These are phyloP conservation scores for Eristalis tenax DNA, from an alignment of 2,888 invertebrate species.

Conservation along the genomic window DNA sequence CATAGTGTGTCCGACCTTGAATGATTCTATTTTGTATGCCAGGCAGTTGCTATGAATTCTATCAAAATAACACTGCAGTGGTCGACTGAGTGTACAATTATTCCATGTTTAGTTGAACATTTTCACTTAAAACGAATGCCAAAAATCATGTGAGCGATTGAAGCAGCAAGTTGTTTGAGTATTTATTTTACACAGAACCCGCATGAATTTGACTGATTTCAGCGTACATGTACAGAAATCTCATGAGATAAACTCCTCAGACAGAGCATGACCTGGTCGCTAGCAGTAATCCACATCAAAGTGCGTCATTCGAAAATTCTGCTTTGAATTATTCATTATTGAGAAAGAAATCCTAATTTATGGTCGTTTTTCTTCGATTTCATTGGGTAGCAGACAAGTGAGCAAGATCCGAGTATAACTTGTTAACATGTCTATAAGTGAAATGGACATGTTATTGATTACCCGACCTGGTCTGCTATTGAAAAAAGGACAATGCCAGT, in stretches of 20 bases:
- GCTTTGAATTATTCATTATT: neutral
- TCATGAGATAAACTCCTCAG: slow-evolving; percentile 19
- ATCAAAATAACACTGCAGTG: neutral
- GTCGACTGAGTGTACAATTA: neutral
- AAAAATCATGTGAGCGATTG: too few relatives aligned
- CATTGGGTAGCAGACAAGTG: neutral
- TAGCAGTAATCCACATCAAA: neutral
- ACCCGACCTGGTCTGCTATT: neutral
- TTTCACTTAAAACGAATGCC: too few relatives aligned
- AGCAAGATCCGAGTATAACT: neutral
- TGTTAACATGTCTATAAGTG: slow-evolving; percentile 7
- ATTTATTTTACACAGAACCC: too few relatives aligned
- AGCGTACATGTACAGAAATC: neutral
- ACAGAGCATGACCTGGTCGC: slow-evolving; percentile 12
- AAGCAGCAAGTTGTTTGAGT: too few relatives aligned
- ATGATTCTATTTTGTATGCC: neutral
- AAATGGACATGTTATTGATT: neutral
- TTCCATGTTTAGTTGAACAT: neutral
- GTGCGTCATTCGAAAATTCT: slow-evolving; percentile 16
- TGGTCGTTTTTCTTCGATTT: neutral
- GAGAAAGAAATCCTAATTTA: neutral
- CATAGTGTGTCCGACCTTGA: neutral
- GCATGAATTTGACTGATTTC: too few relatives aligned
- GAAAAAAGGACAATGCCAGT: neutral
- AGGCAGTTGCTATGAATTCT: neutral